Conservation (phyloP, 2,797 vertebrate genomes). For the Spizella passerina region DNA sequence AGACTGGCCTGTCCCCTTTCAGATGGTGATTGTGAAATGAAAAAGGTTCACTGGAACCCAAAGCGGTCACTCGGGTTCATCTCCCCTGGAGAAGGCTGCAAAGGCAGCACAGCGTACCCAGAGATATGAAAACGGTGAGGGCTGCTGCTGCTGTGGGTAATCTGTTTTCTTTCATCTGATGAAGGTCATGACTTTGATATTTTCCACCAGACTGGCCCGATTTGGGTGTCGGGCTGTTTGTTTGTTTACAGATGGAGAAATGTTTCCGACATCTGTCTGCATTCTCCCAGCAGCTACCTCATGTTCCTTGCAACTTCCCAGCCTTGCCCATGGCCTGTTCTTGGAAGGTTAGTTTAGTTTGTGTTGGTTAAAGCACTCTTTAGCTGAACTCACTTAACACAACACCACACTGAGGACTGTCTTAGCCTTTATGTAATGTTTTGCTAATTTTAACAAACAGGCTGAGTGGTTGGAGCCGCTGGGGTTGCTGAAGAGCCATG, state of each 20-base stretch:
- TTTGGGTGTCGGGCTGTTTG: constrained; percentile 25
- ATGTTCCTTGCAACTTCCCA: constrained; percentile 44
- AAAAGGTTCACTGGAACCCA: not conserved
- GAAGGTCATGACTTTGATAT: constrained; percentile 15
- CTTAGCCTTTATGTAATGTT: not conserved
- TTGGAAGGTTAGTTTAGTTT: constrained; percentile 9
- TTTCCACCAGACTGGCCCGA: constrained; percentile 47
- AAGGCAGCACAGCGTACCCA: not conserved
- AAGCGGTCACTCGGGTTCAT: not conserved
- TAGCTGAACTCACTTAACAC: constrained; percentile 38
- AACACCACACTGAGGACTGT: not conserved
- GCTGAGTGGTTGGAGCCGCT: not conserved
- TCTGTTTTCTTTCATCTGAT: constrained; percentile 19
- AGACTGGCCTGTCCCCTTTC: not conserved
- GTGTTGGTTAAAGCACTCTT: not conserved
- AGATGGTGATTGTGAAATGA: not conserved
- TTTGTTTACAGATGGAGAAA: constrained; percentile 61
- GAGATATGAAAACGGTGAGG: not conserved
- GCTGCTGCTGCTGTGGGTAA: not conserved
- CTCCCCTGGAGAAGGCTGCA: not conserved
- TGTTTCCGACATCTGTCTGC: constrained; percentile 51
- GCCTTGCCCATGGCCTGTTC: constrained; percentile 16
- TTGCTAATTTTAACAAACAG: constrained; percentile 31
- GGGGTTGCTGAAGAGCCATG: not conserved
- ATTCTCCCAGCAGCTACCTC: constrained; percentile 52